phyloP scores from a whole-genome alignment of 2,797 vertebrate species.

The Myotis planiceps region DNA sequence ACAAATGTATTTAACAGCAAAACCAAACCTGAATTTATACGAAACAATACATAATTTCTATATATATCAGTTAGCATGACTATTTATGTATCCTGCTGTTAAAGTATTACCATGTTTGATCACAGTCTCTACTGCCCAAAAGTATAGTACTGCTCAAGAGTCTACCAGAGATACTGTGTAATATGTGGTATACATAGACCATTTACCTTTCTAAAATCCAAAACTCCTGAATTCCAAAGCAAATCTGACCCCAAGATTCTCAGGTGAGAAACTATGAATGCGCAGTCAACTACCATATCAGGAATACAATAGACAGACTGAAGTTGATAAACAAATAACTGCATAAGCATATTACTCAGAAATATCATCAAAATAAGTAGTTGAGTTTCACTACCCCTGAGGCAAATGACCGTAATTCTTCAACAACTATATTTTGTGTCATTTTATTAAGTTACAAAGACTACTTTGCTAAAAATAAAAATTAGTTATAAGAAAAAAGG shows the following conservation, averaged over 20 bases:
- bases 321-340: background rate
- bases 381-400: background rate
- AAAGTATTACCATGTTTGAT: background rate
- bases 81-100: background rate
- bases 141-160: background rate
- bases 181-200: background rate
- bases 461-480: constrained; percentile 36
- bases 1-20: background rate
- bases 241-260: background rate
- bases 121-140: background rate
- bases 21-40: background rate
- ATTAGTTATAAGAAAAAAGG: background rate
- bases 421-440: background rate
- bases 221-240: background rate
- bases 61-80: background rate
- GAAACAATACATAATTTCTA: background rate
- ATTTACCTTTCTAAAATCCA: background rate
- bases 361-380: background rate
- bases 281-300: background rate
- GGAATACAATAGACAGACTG: background rate
- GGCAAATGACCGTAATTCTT: background rate
- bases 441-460: background rate
- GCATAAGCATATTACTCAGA: background rate
- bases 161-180: background rate
- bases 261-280: background rate